A percentile compares a stretch with the other conserved stretches of the same genome.
phyloP scores from a whole-genome alignment of 2,113 vertebrate species.

The Microtus montanus region DNA sequence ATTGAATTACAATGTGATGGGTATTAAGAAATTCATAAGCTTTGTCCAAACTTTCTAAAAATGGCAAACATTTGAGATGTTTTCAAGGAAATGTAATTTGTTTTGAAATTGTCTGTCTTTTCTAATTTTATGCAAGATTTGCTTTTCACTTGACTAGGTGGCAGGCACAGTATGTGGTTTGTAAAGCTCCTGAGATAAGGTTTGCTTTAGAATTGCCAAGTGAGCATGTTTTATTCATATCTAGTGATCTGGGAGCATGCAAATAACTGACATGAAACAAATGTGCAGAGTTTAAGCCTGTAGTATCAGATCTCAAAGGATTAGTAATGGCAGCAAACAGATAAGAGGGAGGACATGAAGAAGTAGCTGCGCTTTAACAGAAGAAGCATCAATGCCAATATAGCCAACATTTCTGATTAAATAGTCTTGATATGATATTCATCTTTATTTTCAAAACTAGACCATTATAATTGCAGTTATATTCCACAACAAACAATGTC shows the following conservation, averaged over 20 bases:
- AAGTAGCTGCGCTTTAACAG: conserved; percentile 35
- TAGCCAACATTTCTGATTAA: conserved; percentile 53
- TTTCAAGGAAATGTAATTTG: conserved; percentile 74
- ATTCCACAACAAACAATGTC: conserved; percentile 35
- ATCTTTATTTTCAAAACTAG: conserved; percentile 47
- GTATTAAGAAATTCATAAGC: conserved; percentile 67
- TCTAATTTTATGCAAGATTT: conserved; percentile 77
- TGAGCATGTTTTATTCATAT: conserved; percentile 77
- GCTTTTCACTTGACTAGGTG: conserved; percentile 72
- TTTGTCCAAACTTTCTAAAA: conserved; percentile 63
- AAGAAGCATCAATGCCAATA: conserved; percentile 37
- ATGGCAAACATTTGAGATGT: conserved; percentile 60
- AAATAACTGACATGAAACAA: conserved; percentile 69
- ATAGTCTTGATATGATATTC: conserved; percentile 19
- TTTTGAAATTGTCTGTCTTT: conserved; percentile 77
- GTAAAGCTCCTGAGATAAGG: conserved; percentile 70
- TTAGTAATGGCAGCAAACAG: conserved; percentile 51
- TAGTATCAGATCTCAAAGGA: conserved; percentile 57
- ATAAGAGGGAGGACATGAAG: conserved; percentile 38
- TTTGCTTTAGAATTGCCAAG: conserved; percentile 73
- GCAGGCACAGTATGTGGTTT: conserved; percentile 65
- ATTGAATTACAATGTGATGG: conserved; percentile 55
- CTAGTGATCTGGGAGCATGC: conserved; percentile 67
- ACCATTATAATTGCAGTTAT: conserved; percentile 27
- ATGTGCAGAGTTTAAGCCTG: conserved; percentile 59